These are phyloP conservation scores for Diadema setosum DNA, from an alignment of 35 echinoderm and acorn worm genomes.

Conservation along the genomic window DNA sequence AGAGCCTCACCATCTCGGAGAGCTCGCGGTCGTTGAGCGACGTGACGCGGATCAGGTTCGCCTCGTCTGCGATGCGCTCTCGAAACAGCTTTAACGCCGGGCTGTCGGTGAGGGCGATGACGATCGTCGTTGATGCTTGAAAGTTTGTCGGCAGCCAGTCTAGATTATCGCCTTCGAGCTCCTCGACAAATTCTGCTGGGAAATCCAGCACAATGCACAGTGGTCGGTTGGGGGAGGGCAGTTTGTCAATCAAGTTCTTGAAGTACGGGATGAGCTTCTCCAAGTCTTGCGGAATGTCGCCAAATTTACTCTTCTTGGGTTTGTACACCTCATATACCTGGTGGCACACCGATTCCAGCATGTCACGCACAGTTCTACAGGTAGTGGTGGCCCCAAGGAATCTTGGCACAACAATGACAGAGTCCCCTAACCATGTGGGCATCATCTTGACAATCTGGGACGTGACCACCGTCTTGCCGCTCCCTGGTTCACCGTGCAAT, in stretches of 20 bases:
- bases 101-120: slow-evolving; percentile 74
- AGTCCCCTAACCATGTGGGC: slow-evolving; percentile 85
- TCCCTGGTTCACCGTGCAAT: slow-evolving; percentile 78
- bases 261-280: slow-evolving; percentile 73
- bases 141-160: slow-evolving; percentile 81
- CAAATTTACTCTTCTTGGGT: slow-evolving; percentile 43
- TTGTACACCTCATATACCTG: slow-evolving; percentile 89
- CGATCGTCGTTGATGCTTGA: slow-evolving; percentile 49
- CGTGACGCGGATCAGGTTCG: slow-evolving; percentile 78
- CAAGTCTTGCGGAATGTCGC: slow-evolving; percentile 52
- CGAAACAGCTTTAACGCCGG: slow-evolving; percentile 68
- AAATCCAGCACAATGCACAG: slow-evolving; percentile 83
- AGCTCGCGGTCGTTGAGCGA: slow-evolving; percentile 88
- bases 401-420: slow-evolving; percentile 58
- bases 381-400: slow-evolving; percentile 67
- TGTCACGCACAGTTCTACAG: slow-evolving; percentile 75
- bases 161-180: slow-evolving; percentile 59
- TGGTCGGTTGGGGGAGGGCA: slow-evolving; percentile 47
- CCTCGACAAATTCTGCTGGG: slow-evolving; percentile 39
- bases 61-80: slow-evolving; percentile 66
- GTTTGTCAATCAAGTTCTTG: slow-evolving; percentile 65
- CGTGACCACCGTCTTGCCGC: slow-evolving; percentile 82
- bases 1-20: slow-evolving; percentile 73
- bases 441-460: slow-evolving; percentile 75
- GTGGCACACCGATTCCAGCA: slow-evolving; percentile 68